Conservation (phyloP, 1,140 invertebrate genomes). For the Papilio polytes region DNA sequence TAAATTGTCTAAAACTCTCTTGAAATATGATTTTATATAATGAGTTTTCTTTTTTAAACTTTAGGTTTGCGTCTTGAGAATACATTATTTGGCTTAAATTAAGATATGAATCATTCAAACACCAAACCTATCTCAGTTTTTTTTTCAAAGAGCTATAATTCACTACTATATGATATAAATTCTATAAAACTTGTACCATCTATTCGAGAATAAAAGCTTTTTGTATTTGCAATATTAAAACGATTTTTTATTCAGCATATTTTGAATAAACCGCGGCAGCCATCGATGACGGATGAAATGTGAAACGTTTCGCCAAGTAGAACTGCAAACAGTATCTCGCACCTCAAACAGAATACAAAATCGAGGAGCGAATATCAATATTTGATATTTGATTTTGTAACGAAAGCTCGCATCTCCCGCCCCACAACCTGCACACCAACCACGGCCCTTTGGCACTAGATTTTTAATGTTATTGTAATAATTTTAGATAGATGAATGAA, state of each 20-base stretch:
- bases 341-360: conserved; percentile 78
- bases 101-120: too few relatives aligned
- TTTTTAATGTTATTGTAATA: background rate
- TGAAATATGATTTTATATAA: too few relatives aligned
- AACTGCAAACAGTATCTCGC: conserved; percentile 76
- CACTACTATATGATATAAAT: too few relatives aligned
- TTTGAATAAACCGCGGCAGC: conserved; percentile 51
- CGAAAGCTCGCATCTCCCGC: conserved; percentile 55
- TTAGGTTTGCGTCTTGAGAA: too few relatives aligned
- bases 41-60: too few relatives aligned
- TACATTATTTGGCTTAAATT: too few relatives aligned
- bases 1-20: too few relatives aligned
- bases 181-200: background rate
- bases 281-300: conserved; percentile 63
- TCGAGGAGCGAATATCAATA: conserved; percentile 77
- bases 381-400: conserved; percentile 80
- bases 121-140: too few relatives aligned
- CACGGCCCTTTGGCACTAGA: background rate
- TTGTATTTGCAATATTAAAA: background rate
- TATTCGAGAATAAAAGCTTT: background rate
- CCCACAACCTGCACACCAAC: background rate
- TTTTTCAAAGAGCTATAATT: too few relatives aligned
- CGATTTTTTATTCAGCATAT: background rate
- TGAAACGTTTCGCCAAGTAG: conserved; percentile 58
- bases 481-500: too few relatives aligned